These are phyloP conservation scores for Linurgus olivaceus DNA, from an alignment of 2,797 vertebrate genomes.

Conservation along the genomic window DNA sequence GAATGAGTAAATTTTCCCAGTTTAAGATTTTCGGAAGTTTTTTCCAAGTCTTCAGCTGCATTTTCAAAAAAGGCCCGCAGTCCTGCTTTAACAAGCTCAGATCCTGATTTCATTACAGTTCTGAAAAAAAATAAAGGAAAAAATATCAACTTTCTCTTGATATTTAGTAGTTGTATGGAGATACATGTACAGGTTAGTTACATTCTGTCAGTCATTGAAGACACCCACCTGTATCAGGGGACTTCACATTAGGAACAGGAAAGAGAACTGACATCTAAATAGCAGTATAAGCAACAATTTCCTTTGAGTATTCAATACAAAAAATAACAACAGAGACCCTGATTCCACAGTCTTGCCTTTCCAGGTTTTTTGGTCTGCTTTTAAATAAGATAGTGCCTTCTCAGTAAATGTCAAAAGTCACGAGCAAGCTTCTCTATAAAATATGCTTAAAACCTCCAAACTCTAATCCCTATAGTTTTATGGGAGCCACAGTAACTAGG, in stretches of 20 bases:
- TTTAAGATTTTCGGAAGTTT: conserved; percentile 96
- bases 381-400: background rate
- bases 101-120: conserved; percentile 98
- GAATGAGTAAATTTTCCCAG: conserved; percentile 98
- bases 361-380: background rate
- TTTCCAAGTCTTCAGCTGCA: conserved; percentile 93
- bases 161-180: background rate
- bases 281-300: background rate
- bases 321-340: background rate
- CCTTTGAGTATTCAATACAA: background rate
- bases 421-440: background rate
- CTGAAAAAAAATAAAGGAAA: conserved; percentile 65
- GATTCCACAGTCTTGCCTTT: background rate
- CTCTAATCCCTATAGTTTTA: background rate
- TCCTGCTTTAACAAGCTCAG: conserved; percentile 90
- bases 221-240: background rate
- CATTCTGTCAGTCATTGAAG: background rate
- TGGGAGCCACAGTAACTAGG: background rate
- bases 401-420: background rate
- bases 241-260: background rate
- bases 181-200: background rate
- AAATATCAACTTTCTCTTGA: background rate
- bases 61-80: conserved; percentile 95
- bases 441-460: background rate
- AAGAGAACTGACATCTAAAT: background rate